Evolutionary conservation across 2,888 invertebrate species (phyloP).

Genomic region (Sabellastarte sp.): DNA sequence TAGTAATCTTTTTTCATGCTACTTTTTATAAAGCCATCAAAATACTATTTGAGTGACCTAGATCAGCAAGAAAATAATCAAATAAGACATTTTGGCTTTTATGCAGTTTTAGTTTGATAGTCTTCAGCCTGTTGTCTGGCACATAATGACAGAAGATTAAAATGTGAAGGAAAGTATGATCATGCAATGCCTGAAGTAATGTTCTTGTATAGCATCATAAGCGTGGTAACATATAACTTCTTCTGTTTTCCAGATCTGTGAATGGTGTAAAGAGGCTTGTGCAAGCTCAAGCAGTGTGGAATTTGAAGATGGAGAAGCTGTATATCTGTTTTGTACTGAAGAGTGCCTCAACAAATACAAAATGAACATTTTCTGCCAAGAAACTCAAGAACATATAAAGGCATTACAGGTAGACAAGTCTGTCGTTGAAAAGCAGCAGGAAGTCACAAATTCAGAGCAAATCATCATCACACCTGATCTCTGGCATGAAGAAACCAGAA

Average conservation of each 20-base stretch:
- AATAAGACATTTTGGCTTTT: too few species aligned
- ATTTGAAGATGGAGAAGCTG: conserved; percentile 86
- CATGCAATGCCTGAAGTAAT: too few species aligned
- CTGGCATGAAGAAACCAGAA: background rate
- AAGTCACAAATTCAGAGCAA: background rate
- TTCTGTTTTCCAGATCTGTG: conserved; percentile 69
- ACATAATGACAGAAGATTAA: too few species aligned
- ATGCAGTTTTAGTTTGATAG: too few species aligned
- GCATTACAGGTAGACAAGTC: conserved; percentile 64
- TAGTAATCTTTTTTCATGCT: too few species aligned
- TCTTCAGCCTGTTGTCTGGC: too few species aligned
- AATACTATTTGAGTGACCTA: too few species aligned
- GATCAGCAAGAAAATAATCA: too few species aligned
- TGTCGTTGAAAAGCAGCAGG: background rate
- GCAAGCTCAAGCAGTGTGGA: conserved; percentile 90
- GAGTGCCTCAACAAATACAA: conserved; percentile 94
- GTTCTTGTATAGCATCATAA: too few species aligned
- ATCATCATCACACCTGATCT: background rate
- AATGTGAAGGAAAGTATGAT: too few species aligned
- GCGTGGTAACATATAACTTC: too few species aligned
- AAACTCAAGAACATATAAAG: conserved; percentile 84
- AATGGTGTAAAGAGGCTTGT: conserved; percentile 88
- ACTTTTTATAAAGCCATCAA: too few species aligned
- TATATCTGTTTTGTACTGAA: conserved; percentile 84
- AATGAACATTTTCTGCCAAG: conserved; percentile 94